These are phyloP conservation scores for Aricia agestis DNA, from an alignment of 1,140 invertebrate genomes.

Conservation along the genomic window DNA sequence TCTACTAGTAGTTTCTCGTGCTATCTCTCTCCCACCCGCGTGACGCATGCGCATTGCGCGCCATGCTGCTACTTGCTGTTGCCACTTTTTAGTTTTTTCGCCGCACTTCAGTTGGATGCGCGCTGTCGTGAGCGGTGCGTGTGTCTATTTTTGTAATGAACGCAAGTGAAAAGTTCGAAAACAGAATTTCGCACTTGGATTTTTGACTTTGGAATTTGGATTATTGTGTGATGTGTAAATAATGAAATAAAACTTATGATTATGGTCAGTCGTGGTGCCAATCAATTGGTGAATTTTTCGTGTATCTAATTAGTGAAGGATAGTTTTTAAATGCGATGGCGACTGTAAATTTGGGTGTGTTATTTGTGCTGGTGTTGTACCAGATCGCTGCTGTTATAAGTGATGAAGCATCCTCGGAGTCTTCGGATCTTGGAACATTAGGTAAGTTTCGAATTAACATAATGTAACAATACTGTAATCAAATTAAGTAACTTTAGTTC, in stretches of 20 bases:
- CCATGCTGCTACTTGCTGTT: slow-evolving; percentile 5
- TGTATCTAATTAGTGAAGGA: slow-evolving; percentile 46
- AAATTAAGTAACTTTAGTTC: no score
- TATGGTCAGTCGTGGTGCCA: slow-evolving; percentile 39
- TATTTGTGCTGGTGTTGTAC: slow-evolving; percentile 59
- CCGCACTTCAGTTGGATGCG: slow-evolving; percentile 3
- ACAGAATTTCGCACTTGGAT: background rate
- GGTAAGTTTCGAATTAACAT: slow-evolving; percentile 38
- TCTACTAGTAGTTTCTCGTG: slow-evolving; percentile 34
- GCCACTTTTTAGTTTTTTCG: slow-evolving; percentile 9
- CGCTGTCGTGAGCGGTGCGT: slow-evolving; percentile 17
- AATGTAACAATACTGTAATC: no score
- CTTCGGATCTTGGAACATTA: slow-evolving; percentile 50
- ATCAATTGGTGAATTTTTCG: slow-evolving; percentile 49
- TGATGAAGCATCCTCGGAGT: slow-evolving; percentile 58
- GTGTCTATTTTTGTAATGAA: slow-evolving; percentile 25
- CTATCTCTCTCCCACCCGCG: slow-evolving; percentile 40
- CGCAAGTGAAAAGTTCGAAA: background rate
- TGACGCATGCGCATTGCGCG: slow-evolving; percentile 24
- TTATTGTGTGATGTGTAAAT: background rate
- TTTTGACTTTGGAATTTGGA: background rate
- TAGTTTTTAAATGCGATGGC: slow-evolving; percentile 62
- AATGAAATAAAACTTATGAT: slow-evolving; percentile 18
- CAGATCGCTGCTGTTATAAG: slow-evolving; percentile 53
- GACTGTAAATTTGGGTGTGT: slow-evolving; percentile 63